phyloP scores from a whole-genome alignment of 2,888 invertebrate species.

The Ametastegia equiseti region DNA sequence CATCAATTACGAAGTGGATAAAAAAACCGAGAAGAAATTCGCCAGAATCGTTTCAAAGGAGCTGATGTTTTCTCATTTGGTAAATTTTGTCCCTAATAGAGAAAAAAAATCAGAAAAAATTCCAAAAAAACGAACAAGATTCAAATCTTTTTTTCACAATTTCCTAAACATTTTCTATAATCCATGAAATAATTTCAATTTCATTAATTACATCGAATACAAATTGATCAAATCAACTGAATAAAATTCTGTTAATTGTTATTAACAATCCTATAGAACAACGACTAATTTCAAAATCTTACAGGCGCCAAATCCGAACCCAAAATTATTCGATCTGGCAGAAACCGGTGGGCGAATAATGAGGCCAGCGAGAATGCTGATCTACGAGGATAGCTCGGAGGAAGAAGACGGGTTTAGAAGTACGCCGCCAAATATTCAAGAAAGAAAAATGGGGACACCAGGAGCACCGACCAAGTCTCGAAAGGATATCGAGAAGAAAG shows the following conservation, averaged over 20 bases:
- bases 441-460: constrained; percentile 39
- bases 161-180: too few species aligned
- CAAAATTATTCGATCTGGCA: background rate
- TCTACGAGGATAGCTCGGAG: constrained; percentile 20
- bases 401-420: background rate
- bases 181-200: too few species aligned
- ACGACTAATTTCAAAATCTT: background rate
- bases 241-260: too few species aligned
- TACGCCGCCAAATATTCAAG: constrained; percentile 25
- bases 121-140: background rate
- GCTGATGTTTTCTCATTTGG: background rate
- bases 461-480: constrained; percentile 63
- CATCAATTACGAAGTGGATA: background rate
- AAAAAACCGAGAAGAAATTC: background rate
- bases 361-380: constrained; percentile 15
- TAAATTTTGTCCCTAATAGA: background rate
- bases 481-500: constrained; percentile 53
- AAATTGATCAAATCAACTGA: too few species aligned
- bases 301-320: background rate
- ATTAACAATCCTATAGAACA: too few species aligned
- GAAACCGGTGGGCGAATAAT: background rate
- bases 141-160: too few species aligned
- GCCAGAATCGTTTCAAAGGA: background rate
- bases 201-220: too few species aligned
- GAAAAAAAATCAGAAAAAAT: background rate